These are phyloP conservation scores for Drosophila emarginata DNA, from an alignment of 2,888 invertebrate species.

Conservation along the genomic window DNA sequence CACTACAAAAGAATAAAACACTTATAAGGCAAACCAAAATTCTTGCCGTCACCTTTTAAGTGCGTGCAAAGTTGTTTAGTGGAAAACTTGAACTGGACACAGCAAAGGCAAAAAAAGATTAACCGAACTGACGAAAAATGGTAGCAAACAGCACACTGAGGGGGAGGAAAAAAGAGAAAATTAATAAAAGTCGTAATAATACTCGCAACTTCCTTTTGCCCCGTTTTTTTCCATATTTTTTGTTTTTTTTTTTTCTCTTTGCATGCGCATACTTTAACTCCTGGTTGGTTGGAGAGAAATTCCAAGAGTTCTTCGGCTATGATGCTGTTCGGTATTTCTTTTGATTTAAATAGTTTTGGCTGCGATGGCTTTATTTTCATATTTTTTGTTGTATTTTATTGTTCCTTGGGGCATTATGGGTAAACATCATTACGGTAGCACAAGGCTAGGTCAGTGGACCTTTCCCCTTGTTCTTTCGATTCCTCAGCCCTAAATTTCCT, in stretches of 20 bases:
- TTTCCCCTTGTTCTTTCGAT: background rate
- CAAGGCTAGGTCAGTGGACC: constrained; percentile 40
- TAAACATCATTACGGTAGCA: constrained; percentile 34
- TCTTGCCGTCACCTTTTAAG: constrained; percentile 42
- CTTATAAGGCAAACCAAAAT: background rate
- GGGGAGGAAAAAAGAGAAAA: constrained; percentile 31
- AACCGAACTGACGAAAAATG: constrained; percentile 29
- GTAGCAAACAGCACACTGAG: constrained; percentile 17
- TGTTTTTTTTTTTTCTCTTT: constrained; percentile 4
- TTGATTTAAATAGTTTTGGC: constrained; percentile 69
- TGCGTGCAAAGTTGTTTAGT: constrained; percentile 78
- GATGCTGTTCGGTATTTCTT: constrained; percentile 36
- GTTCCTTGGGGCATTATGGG: constrained; percentile 32
- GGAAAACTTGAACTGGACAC: constrained; percentile 73
- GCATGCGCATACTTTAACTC: constrained; percentile 15
- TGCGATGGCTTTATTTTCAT: constrained; percentile 38
- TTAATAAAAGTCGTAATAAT: constrained; percentile 77
- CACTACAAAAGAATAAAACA: constrained; percentile 24
- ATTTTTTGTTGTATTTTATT: constrained; percentile 23
- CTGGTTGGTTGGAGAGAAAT: constrained; percentile 31
- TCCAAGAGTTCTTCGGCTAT: constrained; percentile 34
- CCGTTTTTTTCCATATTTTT: constrained; percentile 41
- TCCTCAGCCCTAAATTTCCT: background rate
- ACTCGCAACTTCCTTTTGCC: constrained; percentile 73
- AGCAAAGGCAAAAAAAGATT: constrained; percentile 46